A percentile compares a stretch with the other conserved stretches of the same genome.
phyloP scores from a whole-genome alignment of 2,113 vertebrate genomes.

The Sapayoa aenigma region DNA sequence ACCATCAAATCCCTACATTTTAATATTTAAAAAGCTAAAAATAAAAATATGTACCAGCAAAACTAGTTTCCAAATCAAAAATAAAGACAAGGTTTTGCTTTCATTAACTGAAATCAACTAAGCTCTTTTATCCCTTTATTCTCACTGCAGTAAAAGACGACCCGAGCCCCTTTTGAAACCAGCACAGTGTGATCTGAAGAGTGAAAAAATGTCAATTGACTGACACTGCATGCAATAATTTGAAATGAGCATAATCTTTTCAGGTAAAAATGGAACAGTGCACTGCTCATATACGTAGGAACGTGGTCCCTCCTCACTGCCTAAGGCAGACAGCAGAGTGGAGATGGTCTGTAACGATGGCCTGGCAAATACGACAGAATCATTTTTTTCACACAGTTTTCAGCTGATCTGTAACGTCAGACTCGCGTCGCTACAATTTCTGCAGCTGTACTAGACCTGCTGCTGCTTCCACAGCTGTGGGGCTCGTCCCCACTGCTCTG shows the following conservation, averaged over 20 bases:
- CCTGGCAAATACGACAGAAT: neutral
- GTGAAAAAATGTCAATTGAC: slow-evolving; percentile 24
- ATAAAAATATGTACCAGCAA: neutral
- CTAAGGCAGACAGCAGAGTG: neutral
- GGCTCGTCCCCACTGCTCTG: neutral
- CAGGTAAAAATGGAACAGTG: neutral
- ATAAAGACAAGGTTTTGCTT: neutral
- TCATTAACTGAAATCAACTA: slow-evolving; percentile 6
- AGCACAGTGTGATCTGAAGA: slow-evolving; percentile 29
- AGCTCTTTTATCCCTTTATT: slow-evolving; percentile 13
- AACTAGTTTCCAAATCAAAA: neutral
- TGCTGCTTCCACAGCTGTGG: neutral
- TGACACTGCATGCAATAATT: slow-evolving; percentile 29
- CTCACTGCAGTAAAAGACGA: neutral
- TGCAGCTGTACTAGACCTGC: neutral
- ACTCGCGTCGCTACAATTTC: neutral
- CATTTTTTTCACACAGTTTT: neutral
- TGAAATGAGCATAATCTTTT: slow-evolving; percentile 39
- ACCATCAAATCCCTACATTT: neutral
- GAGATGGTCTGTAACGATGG: neutral
- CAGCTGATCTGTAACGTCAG: neutral
- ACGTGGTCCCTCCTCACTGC: neutral
- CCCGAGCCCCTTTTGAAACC: slow-evolving; percentile 1
- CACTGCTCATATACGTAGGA: neutral
- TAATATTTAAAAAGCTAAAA: neutral